A percentile compares a stretch with the other conserved stretches of the same genome.
Evolutionary conservation across 2,113 vertebrate genomes (phyloP).

Genomic region (Calyptommatus sinebrachiatus): DNA sequence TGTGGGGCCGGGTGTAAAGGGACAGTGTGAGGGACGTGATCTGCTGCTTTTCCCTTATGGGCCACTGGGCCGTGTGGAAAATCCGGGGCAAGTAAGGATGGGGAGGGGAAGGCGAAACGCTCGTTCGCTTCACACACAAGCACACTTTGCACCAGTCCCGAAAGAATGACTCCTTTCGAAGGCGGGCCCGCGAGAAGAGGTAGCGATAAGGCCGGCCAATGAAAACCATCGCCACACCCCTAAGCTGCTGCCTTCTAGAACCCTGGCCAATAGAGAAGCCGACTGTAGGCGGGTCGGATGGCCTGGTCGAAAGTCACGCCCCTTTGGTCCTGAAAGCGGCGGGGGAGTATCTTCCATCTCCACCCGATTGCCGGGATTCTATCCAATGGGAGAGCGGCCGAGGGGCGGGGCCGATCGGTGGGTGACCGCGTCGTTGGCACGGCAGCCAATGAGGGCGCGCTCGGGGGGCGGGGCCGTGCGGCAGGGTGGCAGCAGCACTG

Average conservation of each 20-base stretch:
- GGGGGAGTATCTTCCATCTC: constrained; percentile 22
- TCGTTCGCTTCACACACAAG: constrained; percentile 10
- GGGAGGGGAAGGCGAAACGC: not conserved
- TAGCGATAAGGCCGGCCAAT: constrained; percentile 10
- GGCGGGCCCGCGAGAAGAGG: not conserved
- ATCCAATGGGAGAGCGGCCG: constrained; percentile 49
- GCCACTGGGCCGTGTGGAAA: constrained; percentile 27
- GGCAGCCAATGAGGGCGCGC: constrained; percentile 49
- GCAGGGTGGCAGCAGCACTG: constrained; percentile 38
- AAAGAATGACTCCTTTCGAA: not conserved
- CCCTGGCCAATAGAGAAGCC: constrained; percentile 43
- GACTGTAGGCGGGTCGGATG: constrained; percentile 19
- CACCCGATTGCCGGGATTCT: not conserved
- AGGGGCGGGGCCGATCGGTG: constrained; percentile 25
- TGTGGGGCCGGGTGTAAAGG: not conserved
- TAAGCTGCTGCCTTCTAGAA: not conserved
- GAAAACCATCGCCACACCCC: constrained; percentile 12
- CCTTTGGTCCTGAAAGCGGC: constrained; percentile 34
- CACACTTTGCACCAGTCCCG: constrained; percentile 36
- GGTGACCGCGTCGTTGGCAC: constrained; percentile 19
- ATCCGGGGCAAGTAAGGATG: not conserved
- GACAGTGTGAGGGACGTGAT: not conserved
- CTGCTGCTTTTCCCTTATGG: constrained; percentile 34
- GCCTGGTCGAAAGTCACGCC: constrained; percentile 39
- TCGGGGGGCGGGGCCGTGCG: constrained; percentile 16